phyloP scores from a whole-genome alignment of 1,140 invertebrate genomes.

The Parapsyche elsis region DNA sequence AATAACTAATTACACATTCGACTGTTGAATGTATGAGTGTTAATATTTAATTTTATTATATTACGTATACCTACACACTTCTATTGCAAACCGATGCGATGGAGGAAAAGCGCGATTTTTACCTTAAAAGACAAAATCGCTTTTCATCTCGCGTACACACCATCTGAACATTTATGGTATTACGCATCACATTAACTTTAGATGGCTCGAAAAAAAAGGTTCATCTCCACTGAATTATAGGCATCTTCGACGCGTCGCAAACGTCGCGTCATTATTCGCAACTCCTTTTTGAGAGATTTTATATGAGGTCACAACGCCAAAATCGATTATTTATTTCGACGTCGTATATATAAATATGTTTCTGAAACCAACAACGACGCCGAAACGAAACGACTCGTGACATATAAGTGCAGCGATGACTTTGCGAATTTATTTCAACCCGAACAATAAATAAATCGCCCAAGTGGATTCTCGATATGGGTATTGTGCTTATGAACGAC shows the following conservation, averaged over 20 bases:
- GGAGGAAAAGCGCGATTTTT: no score
- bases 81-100: no score
- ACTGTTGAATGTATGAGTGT: no score
- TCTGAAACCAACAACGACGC: not conserved
- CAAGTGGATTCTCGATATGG: no score
- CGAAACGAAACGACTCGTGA: not conserved
- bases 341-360: not conserved
- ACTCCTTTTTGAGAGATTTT: not conserved
- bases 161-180: not conserved
- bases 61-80: no score
- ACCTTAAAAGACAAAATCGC: no score
- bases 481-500: no score
- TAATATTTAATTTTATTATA: no score
- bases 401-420: not conserved
- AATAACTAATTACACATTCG: no score
- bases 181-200: not conserved
- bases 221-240: not conserved
- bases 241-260: not conserved
- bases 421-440: no score
- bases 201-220: not conserved
- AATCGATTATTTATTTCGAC: not conserved
- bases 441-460: no score
- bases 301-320: not conserved
- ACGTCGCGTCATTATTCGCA: constrained; percentile 12
- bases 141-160: no score